These are phyloP conservation scores for Drosophila littoralis DNA, from an alignment of 1,140 invertebrate genomes.

Conservation along the genomic window DNA sequence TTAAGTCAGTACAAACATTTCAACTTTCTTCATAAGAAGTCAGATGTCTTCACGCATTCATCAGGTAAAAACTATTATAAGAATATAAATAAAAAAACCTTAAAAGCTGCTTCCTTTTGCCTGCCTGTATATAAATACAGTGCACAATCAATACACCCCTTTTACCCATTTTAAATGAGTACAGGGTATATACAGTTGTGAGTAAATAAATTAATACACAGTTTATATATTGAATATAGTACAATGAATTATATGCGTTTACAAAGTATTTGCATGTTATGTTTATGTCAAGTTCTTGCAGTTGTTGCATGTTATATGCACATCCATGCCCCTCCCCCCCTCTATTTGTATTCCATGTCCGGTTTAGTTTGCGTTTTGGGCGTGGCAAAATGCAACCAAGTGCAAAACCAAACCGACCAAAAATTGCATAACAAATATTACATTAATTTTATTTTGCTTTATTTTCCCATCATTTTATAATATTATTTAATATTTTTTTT, in stretches of 20 bases:
- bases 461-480: conserved; percentile 3
- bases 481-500: neutral
- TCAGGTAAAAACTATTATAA: no score
- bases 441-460: conserved; percentile 58
- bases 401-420: conserved; percentile 79
- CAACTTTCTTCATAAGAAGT: no score
- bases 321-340: conserved; percentile 32
- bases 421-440: conserved; percentile 67
- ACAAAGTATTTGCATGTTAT: conserved; percentile 64
- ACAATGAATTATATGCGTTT: conserved; percentile 43
- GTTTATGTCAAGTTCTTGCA: conserved; percentile 42
- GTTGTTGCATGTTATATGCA: conserved; percentile 35
- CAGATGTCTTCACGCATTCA: no score
- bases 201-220: conserved; percentile 66
- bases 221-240: conserved; percentile 11
- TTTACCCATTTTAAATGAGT: neutral
- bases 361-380: conserved; percentile 20
- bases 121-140: no score
- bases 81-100: no score
- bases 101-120: no score
- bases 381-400: conserved; percentile 55
- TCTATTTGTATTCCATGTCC: neutral
- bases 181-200: conserved; percentile 2
- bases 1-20: neutral
- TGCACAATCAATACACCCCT: neutral